These are phyloP conservation scores for Tinea trinotella DNA, from an alignment of 2,888 invertebrate species.

Conservation along the genomic window DNA sequence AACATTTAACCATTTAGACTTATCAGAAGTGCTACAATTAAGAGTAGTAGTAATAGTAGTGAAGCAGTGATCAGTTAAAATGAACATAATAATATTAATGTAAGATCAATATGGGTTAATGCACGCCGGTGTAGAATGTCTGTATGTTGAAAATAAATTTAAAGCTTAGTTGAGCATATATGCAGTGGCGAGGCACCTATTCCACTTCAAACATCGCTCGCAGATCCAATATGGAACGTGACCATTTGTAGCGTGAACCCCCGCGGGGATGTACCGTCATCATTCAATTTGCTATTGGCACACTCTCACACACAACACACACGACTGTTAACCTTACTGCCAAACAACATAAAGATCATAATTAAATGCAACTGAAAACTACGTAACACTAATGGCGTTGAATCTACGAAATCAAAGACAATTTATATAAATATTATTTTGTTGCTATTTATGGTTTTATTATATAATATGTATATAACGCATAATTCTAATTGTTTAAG, in stretches of 20 bases:
- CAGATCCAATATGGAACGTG: constrained; percentile 7
- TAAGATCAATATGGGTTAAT: neutral
- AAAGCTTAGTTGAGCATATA: constrained; percentile 1
- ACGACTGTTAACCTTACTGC: neutral
- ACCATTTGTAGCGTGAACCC: neutral
- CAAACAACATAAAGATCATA: neutral
- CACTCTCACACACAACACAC: neutral
- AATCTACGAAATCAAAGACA: neutral
- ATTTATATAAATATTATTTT: neutral
- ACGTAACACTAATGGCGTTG: neutral
- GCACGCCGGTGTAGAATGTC: too few species aligned
- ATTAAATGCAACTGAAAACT: neutral
- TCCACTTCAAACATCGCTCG: neutral
- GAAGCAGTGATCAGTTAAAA: too few species aligned
- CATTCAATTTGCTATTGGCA: constrained; percentile 9
- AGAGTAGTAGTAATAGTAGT: too few species aligned
- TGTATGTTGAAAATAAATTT: neutral
- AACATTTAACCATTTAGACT: too few species aligned
- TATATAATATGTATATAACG: too few species aligned
- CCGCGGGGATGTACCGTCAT: neutral
- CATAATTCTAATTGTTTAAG: too few species aligned
- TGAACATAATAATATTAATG: too few species aligned
- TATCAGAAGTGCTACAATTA: too few species aligned
- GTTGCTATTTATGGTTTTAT: too few species aligned
- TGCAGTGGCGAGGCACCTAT: neutral